Evolutionary conservation across 2,113 vertebrate species (phyloP).

Genomic region (Nothoprocta pentlandii): DNA sequence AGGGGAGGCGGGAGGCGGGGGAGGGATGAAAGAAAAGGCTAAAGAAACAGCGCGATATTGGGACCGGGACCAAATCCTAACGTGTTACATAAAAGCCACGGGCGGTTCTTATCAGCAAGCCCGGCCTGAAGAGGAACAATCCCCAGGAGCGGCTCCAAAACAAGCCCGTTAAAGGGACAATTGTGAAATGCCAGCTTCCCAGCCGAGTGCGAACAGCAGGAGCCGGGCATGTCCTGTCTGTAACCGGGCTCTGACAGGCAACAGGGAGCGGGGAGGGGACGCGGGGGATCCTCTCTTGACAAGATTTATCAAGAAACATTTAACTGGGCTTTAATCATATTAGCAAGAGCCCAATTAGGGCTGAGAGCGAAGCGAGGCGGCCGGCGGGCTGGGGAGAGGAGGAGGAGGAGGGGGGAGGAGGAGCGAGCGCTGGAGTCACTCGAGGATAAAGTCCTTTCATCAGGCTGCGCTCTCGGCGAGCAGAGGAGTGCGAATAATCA

Average conservation of each 20-base stretch:
- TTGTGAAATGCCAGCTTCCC: constrained; percentile 68
- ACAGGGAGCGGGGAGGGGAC: constrained; percentile 28
- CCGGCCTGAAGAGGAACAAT: constrained; percentile 60
- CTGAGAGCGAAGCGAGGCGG: constrained; percentile 51
- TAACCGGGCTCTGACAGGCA: constrained; percentile 61
- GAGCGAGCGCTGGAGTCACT: constrained; percentile 71
- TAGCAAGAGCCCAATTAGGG: constrained; percentile 79
- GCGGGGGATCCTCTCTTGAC: constrained; percentile 61
- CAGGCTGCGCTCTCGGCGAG: constrained; percentile 49
- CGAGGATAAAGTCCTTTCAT: constrained; percentile 81
- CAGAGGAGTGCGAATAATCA: constrained; percentile 60
- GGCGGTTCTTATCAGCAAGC: constrained; percentile 67
- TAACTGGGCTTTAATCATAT: constrained; percentile 80
- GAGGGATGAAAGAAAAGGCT: constrained; percentile 62
- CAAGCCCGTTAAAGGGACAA: constrained; percentile 66
- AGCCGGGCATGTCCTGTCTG: constrained; percentile 66
- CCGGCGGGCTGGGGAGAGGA: constrained; percentile 15
- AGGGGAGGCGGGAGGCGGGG: neutral
- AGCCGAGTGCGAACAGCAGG: constrained; percentile 61
- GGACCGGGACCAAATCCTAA: constrained; percentile 75
- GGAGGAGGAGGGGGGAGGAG: constrained; percentile 38
- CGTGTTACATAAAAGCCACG: constrained; percentile 80
- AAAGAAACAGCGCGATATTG: constrained; percentile 71
- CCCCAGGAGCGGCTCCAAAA: constrained; percentile 68
- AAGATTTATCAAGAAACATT: constrained; percentile 73